A percentile compares a stretch with the other conserved stretches of the same genome.
phyloP scores from a whole-genome alignment of 1,140 invertebrate genomes.

The Ceratosolen fusciceps region DNA sequence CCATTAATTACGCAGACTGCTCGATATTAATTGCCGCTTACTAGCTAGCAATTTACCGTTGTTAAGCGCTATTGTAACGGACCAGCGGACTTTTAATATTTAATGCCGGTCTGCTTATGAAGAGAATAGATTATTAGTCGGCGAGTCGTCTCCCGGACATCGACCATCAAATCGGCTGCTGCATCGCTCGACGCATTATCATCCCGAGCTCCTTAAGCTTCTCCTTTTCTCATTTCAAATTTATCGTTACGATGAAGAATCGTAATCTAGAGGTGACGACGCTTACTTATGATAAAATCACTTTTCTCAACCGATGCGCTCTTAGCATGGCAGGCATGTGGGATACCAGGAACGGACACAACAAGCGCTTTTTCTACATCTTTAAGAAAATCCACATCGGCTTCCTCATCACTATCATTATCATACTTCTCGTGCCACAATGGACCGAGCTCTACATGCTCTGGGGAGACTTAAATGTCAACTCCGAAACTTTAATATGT shows the following conservation, averaged over 20 bases:
- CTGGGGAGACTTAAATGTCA: conserved; percentile 41
- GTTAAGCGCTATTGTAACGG: neutral
- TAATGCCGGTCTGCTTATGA: no score
- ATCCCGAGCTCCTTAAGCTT: no score
- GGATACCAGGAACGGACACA: neutral
- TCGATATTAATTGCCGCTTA: neutral
- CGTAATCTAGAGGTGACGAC: neutral
- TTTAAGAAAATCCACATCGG: neutral
- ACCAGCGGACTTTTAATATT: no score
- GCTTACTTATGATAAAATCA: conserved; percentile 39
- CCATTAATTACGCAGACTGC: neutral
- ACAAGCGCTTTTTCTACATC: fast-evolving
- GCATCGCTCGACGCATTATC: no score
- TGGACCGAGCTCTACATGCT: conserved; percentile 42
- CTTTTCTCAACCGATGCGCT: conserved; percentile 35
- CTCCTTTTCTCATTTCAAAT: no score
- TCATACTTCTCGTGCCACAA: conserved; percentile 35
- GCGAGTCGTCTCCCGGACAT: no score
- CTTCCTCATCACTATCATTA: neutral
- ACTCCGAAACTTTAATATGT: conserved; percentile 40
- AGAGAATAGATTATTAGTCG: no score
- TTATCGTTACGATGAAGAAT: neutral
- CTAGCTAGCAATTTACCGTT: neutral
- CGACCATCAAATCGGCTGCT: no score
- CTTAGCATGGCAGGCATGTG: conserved; percentile 25